Percentiles rank a stretch among this genome's conserved stretches.
Evolutionary conservation across 2,113 vertebrate genomes (phyloP).

Genomic region (Rhinopomastus cyanomelas): DNA sequence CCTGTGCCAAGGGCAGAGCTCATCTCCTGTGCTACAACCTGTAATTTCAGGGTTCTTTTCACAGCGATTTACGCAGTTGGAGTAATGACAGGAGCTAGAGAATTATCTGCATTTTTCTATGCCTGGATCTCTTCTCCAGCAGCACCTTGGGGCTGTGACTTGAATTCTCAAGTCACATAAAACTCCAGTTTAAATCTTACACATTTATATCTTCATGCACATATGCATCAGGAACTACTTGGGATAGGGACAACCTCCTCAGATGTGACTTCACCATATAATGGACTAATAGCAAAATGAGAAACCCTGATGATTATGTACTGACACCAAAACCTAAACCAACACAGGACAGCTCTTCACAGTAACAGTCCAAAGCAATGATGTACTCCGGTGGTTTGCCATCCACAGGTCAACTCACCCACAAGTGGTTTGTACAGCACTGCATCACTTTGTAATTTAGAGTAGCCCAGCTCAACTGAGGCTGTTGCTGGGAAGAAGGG

Average conservation of each 20-base stretch:
- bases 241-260: neutral
- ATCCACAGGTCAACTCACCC: neutral
- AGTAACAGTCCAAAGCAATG: neutral
- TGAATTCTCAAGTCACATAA: neutral
- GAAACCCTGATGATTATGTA: neutral
- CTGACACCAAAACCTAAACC: neutral
- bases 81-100: neutral
- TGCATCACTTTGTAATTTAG: neutral
- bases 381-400: neutral
- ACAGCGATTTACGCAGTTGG: neutral
- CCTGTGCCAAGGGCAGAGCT: neutral
- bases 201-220: neutral
- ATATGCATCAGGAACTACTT: neutral
- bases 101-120: constrained; percentile 2
- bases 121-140: neutral
- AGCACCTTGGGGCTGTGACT: neutral
- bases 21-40: neutral
- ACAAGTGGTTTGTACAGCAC: neutral
- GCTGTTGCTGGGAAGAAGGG: neutral
- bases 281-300: constrained; percentile 23
- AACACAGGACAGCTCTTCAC: neutral
- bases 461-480: neutral
- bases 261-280: neutral
- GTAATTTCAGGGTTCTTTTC: neutral
- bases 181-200: neutral